phyloP scores from a whole-genome alignment of 2,113 vertebrate species.

The Carassius carassius region DNA sequence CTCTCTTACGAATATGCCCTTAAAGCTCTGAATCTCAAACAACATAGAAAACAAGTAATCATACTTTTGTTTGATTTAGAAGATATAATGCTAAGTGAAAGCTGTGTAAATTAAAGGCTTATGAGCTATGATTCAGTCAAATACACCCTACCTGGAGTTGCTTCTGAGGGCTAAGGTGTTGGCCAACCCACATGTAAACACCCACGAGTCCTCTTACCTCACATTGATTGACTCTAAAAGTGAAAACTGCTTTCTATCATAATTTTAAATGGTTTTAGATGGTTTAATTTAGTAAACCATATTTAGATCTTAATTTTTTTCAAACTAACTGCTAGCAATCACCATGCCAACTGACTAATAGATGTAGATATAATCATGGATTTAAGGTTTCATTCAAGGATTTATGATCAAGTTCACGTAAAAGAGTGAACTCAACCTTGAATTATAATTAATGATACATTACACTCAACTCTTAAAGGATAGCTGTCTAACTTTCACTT shows the following conservation, averaged over 20 bases:
- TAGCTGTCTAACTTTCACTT: slow-evolving; percentile 27
- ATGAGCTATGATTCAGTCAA: slow-evolving; percentile 25
- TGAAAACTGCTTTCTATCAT: slow-evolving; percentile 35
- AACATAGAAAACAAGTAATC: neutral
- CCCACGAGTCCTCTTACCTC: neutral
- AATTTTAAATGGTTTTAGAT: neutral
- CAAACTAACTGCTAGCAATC: slow-evolving; percentile 24
- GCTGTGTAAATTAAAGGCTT: slow-evolving; percentile 6
- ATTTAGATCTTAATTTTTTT: slow-evolving; percentile 18
- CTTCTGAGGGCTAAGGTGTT: slow-evolving; percentile 4
- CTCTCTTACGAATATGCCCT: slow-evolving; percentile 3
- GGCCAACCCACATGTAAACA: neutral
- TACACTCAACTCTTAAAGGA: slow-evolving; percentile 33
- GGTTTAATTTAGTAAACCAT: too few species aligned
- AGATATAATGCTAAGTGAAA: neutral
- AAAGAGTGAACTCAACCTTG: slow-evolving; percentile 41
- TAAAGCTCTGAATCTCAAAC: neutral
- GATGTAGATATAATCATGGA: slow-evolving; percentile 13
- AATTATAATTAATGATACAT: slow-evolving; percentile 38
- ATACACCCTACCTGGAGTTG: neutral
- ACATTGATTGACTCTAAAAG: slow-evolving; percentile 6
- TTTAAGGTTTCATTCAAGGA: slow-evolving; percentile 13
- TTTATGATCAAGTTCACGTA: slow-evolving; percentile 46
- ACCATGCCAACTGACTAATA: slow-evolving; percentile 39
- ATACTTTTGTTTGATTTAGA: slow-evolving; percentile 4